Base-by-base conservation (phyloP, 2,888 invertebrate species). In the Eucriotettix oculatus region DNA sequence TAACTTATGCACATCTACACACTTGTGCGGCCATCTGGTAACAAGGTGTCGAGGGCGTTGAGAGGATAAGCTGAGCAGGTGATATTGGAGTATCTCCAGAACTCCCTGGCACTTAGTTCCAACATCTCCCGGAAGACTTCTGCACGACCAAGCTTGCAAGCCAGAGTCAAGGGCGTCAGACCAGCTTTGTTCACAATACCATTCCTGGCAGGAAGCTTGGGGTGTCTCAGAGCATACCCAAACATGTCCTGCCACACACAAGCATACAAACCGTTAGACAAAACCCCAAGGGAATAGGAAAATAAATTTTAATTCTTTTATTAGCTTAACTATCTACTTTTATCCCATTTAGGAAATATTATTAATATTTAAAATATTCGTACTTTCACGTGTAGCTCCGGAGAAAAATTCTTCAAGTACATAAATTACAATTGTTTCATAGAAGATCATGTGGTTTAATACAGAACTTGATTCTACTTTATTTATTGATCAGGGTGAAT, bases 41-140 rank as follows among this genome's bases (percentile, higher is more conserved):
- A 77, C 62, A 99, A 81, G 0, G 98, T 98, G 72, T 99, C 99
- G 68, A 99, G 77, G 1, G 96, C 95, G 72, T 94, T 95, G 58
- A 99, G 77, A 0, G 97, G 97, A 74, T 99, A 99, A 9, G 93
- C 96, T 0, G 97, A 96, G 74, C 98, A 99, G 11, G 95, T 96
- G 67, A 98, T 96, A 71, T 98, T 98, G 70, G 96, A 96, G 76
- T 97, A 99, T 58, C 97, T 79, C 99, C 99, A 99, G 76, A 98
- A 95, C 75, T 97, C 98, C 72, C 91, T 81, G 14, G 90, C 88
- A 11, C 89, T 93, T 10, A 98, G 79, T 73, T 99, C 98, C 73
- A 99, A 79, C 93, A 99, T 98, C 77, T 97, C 97, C 66, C 91
- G 83, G 77, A 99, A 99, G 65, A 99, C 95, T 67, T 93, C 90